A percentile compares a stretch with the other conserved stretches of the same genome.
Evolutionary conservation across 2,113 vertebrate species (phyloP).

Genomic region (Nannobrachium achirus): DNA sequence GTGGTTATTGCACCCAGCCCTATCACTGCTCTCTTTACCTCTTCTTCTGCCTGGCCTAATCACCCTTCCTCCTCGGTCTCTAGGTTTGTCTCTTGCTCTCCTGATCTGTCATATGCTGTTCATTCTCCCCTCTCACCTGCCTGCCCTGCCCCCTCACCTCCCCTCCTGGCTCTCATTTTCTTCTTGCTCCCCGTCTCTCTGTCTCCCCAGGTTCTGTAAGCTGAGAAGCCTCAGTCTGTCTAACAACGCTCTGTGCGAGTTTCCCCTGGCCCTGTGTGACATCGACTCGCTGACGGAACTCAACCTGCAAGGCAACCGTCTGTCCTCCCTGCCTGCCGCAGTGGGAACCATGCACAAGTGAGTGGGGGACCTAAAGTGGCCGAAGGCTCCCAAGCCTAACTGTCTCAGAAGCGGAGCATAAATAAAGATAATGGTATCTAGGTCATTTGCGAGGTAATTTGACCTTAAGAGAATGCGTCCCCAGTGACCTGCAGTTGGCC

Average conservation of each 20-base stretch:
- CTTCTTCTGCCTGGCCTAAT: neutral
- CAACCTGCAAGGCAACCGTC: slow-evolving; percentile 91
- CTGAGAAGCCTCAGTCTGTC: slow-evolving; percentile 96
- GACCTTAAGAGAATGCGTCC: slow-evolving; percentile 7
- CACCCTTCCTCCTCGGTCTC: neutral
- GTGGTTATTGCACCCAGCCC: too few species aligned
- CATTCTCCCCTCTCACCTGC: neutral
- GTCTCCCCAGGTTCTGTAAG: slow-evolving; percentile 87
- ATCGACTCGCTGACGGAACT: slow-evolving; percentile 90
- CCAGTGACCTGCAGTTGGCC: slow-evolving; percentile 26
- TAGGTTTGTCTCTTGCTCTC: neutral
- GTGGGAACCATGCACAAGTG: slow-evolving; percentile 90
- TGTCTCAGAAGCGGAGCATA: neutral
- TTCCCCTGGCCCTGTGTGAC: slow-evolving; percentile 88
- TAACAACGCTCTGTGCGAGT: slow-evolving; percentile 90
- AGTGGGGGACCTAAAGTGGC: slow-evolving; percentile 44
- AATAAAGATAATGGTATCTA: neutral
- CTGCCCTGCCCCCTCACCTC: neutral
- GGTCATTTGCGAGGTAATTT: slow-evolving; percentile 6
- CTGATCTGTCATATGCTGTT: too few species aligned
- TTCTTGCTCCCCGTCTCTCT: neutral
- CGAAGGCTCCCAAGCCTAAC: neutral
- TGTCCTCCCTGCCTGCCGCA: slow-evolving; percentile 82
- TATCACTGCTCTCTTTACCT: too few species aligned
- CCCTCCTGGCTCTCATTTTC: too few species aligned